Percentiles rank a stretch among this genome's conserved stretches.
Conservation (phyloP, 2,888 invertebrate species). For the Ormia ochracea region DNA sequence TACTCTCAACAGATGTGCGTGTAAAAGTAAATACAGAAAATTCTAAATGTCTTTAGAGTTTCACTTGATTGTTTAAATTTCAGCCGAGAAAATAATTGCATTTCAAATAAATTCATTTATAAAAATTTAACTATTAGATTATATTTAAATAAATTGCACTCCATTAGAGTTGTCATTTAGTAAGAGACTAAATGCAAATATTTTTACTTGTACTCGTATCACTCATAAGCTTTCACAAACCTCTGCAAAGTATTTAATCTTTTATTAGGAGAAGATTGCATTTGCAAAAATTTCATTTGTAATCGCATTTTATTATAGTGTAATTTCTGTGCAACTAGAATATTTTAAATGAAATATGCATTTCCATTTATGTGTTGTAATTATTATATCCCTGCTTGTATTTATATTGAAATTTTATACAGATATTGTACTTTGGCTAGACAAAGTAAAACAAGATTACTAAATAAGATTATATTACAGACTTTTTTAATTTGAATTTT, state of each 20-base stretch:
- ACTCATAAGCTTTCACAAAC: not conserved
- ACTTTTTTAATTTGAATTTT: too few species aligned
- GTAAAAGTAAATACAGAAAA: too few species aligned
- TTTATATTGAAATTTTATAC: too few species aligned
- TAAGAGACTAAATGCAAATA: not conserved
- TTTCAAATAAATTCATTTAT: not conserved
- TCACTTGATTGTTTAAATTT: too few species aligned
- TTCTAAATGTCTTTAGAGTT: not conserved
- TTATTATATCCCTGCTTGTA: constrained; percentile 12
- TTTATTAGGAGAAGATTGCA: not conserved
- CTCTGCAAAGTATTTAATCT: not conserved
- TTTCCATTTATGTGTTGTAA: not conserved
- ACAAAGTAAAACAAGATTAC: too few species aligned
- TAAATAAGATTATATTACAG: too few species aligned
- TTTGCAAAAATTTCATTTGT: not conserved
- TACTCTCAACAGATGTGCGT: too few species aligned
- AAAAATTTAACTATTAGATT: not conserved
- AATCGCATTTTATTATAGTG: not conserved
- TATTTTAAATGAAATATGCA: not conserved
- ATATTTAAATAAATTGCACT: not conserved
- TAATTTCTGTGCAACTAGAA: not conserved
- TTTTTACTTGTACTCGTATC: not conserved
- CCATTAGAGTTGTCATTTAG: not conserved
- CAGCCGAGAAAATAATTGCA: too few species aligned
- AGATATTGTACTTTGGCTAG: too few species aligned